A percentile compares a stretch with the other conserved stretches of the same genome.
Conservation (phyloP, 2,797 vertebrate species). For the Propithecus perrieri region DNA sequence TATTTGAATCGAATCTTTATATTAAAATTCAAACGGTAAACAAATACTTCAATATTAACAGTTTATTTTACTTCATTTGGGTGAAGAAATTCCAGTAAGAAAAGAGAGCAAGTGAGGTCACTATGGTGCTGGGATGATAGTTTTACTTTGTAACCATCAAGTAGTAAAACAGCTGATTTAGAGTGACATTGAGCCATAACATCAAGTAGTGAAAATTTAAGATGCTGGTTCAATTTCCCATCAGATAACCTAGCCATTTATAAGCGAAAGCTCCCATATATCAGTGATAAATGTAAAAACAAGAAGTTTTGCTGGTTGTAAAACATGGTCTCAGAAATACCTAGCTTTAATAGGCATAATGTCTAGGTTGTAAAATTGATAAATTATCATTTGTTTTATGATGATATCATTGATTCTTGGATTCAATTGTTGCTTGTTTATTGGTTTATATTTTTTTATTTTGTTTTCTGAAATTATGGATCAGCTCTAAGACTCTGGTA, state of each 20-base stretch:
- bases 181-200: background rate
- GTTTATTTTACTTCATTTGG: background rate
- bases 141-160: constrained; percentile 15
- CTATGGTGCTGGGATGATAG: background rate
- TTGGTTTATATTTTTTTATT: background rate
- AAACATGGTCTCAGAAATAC: background rate
- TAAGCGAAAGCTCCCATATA: background rate
- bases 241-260: constrained; percentile 11
- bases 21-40: background rate
- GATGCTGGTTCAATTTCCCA: background rate
- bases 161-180: constrained; percentile 44
- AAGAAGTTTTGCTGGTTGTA: background rate
- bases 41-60: background rate
- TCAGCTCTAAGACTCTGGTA: background rate
- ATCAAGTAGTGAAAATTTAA: constrained; percentile 45
- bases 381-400: constrained; percentile 5
- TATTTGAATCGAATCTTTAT: background rate
- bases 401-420: background rate
- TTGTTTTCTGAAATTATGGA: constrained; percentile 16
- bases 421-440: background rate
- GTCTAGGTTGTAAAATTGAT: background rate
- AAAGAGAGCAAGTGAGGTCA: background rate
- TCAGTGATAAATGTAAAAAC: constrained; percentile 20
- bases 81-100: background rate
- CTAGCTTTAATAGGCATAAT: background rate